Base-by-base conservation (phyloP, 2,113 vertebrate species). In the Salvelinus fontinalis region DNA sequence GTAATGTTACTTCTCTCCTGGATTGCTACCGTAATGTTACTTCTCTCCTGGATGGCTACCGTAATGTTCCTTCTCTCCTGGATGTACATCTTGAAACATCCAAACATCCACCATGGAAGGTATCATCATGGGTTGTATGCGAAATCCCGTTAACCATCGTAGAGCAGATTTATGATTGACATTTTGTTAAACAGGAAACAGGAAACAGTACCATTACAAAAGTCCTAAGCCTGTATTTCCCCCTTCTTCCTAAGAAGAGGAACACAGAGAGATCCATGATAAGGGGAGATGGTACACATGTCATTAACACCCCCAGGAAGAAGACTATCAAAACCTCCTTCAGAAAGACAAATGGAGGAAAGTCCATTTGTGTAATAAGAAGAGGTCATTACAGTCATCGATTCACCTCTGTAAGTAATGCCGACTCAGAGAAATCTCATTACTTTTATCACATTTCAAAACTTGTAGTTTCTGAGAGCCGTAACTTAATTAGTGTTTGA, bases 381-480 rank as follows among this genome's bases (percentile, higher is more conserved):
- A 95, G 95, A 94, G 91, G 94, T 96, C 97, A 97, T 98, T 97
- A 97, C 95, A 96, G 94, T 94, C 95, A 99, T 97, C 93, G 95
- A 96, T 97, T 97, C 96, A 96, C 93, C 93, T 92, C 94, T 92
- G 94, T 95, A 95, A 94, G 95, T 94, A 94, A 95, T 89, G 39
- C 93, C 94, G 94, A 96, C 93, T 95, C 88, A 85, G 91, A 83
- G 90, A 90, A 96, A 97, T 97, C 92, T 80, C 95, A 98, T 98
- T 97, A 97, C 89, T 95, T 94, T 96, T 94, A 98, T 97, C 95
- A 93, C 94, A 96, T 97, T 98, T 95, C 90, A 95, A 95, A 97
- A 97, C 93, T 96, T 95, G 90, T 95, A 96, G 95, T 95, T 97
- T 95, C 91, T 84, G 92, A 90, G 93, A 92, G 68, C 91, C 78